Base-by-base conservation (phyloP, 2,113 vertebrate genomes). In the Podarcis raffonei region DNA sequence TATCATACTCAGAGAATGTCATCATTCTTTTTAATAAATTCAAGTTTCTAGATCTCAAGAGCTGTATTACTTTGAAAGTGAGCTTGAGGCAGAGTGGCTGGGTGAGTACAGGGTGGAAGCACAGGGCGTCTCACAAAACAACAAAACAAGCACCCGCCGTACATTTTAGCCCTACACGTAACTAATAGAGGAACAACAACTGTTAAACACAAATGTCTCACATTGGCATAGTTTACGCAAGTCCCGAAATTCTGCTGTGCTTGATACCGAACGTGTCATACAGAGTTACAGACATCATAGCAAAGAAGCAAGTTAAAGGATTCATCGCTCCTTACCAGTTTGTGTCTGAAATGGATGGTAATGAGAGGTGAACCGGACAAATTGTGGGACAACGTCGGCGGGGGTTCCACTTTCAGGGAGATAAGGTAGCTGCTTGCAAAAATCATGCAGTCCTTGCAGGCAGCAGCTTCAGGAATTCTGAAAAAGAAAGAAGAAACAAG, bases 331-430 rank as follows among this genome's bases (percentile, higher is more conserved):
- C 98, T 98, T 96, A 99, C 99, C 98, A 99, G 77, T 2, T 89
- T 94, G 90, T 99, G 99, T 1, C 93, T 94, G 72, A 99, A 98
- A 74, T 97, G 98, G 39, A 99, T 97, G 35, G 97, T 98, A 91
- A 99, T 97, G 39, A 99, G 97, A 0, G 99, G 99, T 0, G 96
- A 95, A 22, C 97, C 97, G 0, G 98, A 98, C 25, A 99, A 97
- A 87, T 98, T 98, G 88, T 92, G 69, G 32, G 98, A 98, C 74
- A 99, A 85, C 7, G 92, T 91, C 0, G 98, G 99, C 0, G 94
- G 96, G 0, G 99, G 99, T 3, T 98, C 97, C 93, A 99, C 98
- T 91, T 98, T 98, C 88, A 99, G 89, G 23, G 99, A 99, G 81
- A 99, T 98, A 3, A 99, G 95, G 16, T 65, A 95, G 91, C 99